A percentile compares a stretch with the other conserved stretches of the same genome.
Conservation (phyloP, 2,113 vertebrate genomes). For the Cnemophilus loriae region DNA sequence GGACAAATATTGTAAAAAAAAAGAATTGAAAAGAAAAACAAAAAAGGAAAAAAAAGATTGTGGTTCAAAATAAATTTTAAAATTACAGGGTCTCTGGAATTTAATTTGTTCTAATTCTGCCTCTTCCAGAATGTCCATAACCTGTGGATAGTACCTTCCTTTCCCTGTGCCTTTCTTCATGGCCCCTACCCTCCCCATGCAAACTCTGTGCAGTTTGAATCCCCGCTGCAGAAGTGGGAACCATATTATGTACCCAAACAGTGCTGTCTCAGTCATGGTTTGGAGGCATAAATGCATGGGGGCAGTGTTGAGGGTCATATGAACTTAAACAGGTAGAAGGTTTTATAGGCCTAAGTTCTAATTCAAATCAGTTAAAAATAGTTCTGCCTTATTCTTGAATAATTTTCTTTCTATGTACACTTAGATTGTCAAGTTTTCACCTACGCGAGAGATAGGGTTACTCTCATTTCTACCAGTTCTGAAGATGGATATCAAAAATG, state of each 20-base stretch:
- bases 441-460: background rate
- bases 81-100: background rate
- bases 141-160: background rate
- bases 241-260: background rate
- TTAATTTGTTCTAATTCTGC: background rate
- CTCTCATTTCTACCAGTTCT: background rate
- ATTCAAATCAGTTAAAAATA: background rate
- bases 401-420: background rate
- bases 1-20: background rate
- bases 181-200: no score
- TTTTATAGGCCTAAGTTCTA: background rate
- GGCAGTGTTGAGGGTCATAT: background rate
- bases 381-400: background rate
- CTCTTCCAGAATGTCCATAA: background rate
- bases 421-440: background rate
- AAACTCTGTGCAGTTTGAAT: background rate
- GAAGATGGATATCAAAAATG: background rate
- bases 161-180: background rate
- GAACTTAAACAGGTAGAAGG: background rate
- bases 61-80: background rate
- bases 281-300: background rate
- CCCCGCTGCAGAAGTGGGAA: background rate
- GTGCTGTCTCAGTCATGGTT: background rate
- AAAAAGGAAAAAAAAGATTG: rapidly evolving
- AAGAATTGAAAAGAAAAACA: rapidly evolving